Evolutionary conservation across 1,140 invertebrate species (phyloP), one percentile per base, ranked within the genome.

Genomic region (Pinna nobilis): DNA sequence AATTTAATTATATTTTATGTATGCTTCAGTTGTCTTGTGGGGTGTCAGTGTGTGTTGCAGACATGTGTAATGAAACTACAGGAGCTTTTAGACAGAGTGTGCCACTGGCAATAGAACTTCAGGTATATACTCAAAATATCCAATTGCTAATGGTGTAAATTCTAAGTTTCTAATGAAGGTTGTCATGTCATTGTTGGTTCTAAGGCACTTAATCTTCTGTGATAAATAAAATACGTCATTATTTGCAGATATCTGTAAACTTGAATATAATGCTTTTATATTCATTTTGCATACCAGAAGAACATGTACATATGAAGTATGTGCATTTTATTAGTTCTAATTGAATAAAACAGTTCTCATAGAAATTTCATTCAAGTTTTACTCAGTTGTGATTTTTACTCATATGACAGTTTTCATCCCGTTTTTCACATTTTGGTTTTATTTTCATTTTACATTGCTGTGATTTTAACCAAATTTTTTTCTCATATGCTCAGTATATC

Each of bases 21-120:
- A 47, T 44, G 25, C 74, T 81, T 15, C 72, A 84, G 82, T 47
- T 84, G n/a, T 75, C 77, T 20, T 84, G 82, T 78, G 79, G 76
- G 30, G 78, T 84, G 0, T 66, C 66, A 15, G 57, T 69, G 2
- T 84, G 82, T 71, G 20, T 66, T 3, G 39, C 77, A 13, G 68
- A 59, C 15, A 74, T 28, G 6, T 81, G 81, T 69, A 70, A 66
- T 47, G 39, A 64, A 15, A 77, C 77, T 11, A 44, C 44, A 20
- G 82, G 82, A 55, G 66, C 76, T 23, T 75, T 79, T n/a, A 79
- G 79, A 63, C 44, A 28, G 20, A 84, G 82, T 67, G 76, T 78
- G 25, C 35, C 7, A 3, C 61, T 82, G 0, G 57, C 50, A 33
- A 57, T 79, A 25, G 63, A 64, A 63, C 49, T 83, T 2, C 66